Evolutionary conservation across 2,797 vertebrate genomes (phyloP).

Genomic region (Sarcophilus harrisii): DNA sequence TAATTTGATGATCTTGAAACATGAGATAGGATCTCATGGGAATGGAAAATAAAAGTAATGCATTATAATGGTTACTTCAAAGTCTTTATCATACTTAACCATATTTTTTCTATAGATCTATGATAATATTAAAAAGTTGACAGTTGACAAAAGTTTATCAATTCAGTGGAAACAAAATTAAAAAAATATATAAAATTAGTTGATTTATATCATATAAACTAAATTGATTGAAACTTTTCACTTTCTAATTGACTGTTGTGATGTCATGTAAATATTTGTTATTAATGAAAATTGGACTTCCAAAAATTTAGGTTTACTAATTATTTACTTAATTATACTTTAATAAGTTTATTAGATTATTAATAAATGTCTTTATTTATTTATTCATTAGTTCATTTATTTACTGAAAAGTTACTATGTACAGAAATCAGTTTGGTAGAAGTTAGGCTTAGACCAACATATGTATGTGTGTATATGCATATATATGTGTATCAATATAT

Average conservation of each 20-base stretch:
- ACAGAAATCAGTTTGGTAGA: background rate
- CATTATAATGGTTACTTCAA: background rate
- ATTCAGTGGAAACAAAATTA: constrained; percentile 5
- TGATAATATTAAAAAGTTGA: background rate
- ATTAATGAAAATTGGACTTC: constrained; percentile 2
- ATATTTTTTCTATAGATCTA: background rate
- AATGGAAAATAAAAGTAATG: background rate
- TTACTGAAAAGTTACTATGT: background rate
- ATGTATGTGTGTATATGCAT: background rate
- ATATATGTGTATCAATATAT: background rate
- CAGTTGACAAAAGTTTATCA: constrained; percentile 19
- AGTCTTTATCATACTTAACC: background rate
- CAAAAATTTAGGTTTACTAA: constrained; percentile 20
- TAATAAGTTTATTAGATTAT: too few species aligned
- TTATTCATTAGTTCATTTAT: background rate
- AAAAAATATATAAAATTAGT: background rate
- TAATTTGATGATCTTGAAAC: constrained; percentile 38
- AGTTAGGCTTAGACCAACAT: background rate
- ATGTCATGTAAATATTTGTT: background rate
- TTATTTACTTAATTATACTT: too few species aligned
- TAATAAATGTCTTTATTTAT: background rate
- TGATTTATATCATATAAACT: background rate
- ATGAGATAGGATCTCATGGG: constrained; percentile 22
- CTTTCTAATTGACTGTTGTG: background rate
- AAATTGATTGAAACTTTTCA: constrained; percentile 10